Base-by-base conservation (phyloP, 2,888 invertebrate species). In the Pyrocoelia pectoralis region DNA sequence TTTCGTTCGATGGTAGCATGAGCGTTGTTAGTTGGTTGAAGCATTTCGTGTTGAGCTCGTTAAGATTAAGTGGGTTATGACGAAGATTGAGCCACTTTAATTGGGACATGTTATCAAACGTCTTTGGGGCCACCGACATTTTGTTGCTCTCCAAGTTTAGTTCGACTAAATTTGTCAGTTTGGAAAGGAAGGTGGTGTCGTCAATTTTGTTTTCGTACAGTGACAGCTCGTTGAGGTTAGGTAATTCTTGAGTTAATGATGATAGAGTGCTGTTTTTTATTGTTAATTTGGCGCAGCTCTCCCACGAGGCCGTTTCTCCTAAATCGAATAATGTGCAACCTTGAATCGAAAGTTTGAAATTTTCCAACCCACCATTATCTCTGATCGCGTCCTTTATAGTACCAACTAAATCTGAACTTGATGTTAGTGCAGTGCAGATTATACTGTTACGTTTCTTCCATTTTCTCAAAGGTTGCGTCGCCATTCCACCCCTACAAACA, bases 1-100 rank as follows among this genome's bases (percentile, higher is more conserved):
- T 52, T 33, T 33, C 14, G 33, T 52, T 52, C 6, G 15, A 13
- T 28, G 52, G 52, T 17, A 52, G 9, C 52, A 52, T 52, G 8
- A 52, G 17, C 4, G 52, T 52, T 3, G 52, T 52, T 12, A 52
- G 33, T 2, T 33, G 12, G 8, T n/a, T 10, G 9, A 52, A 15
- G 18, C 17, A 12, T 33, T 52, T 52, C 9, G 29, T 33, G 28
- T 28, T 13, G 9, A 52, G 13, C 3, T 15, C 29, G 10, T 38
- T 4, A 3, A 33, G 13, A n/a, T 17, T 14, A 6, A 33, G 2
- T n/a, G 33, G 14, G 15, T 52, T 29, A n/a, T 52, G 13, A 5
- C 52, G 52, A 33, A 52, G 14, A n/a, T 52, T 52, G 12, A 52
- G 15, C 52, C 52, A 52, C 13, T 33, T 14, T 9, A 52, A 15